Conservation (phyloP, 2,797 vertebrate genomes). For the Apogon hyalosoma region DNA sequence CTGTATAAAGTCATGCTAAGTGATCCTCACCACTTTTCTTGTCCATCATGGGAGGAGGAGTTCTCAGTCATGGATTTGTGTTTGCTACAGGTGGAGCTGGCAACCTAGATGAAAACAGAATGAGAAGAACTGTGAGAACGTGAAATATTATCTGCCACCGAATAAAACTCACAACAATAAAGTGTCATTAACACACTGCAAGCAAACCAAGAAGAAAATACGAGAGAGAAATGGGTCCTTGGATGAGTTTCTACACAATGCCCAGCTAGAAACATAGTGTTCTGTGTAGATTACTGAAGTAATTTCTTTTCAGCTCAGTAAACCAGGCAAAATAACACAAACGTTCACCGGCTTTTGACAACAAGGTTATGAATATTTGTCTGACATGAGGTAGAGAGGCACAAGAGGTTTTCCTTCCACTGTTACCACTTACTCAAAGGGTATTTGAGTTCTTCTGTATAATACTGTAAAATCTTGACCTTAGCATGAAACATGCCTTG, state of each 20-base stretch:
- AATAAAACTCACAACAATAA: constrained; percentile 6
- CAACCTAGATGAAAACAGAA: constrained; percentile 70
- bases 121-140: constrained; percentile 36
- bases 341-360: not conserved
- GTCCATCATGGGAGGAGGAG: constrained; percentile 84
- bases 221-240: not conserved
- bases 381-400: too few species aligned
- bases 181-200: not conserved
- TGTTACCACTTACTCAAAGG: too few species aligned
- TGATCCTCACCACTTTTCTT: constrained; percentile 86
- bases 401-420: too few species aligned
- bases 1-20: constrained; percentile 29
- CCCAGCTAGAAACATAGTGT: not conserved
- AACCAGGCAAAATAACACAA: constrained; percentile 1
- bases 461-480: too few species aligned
- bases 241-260: constrained; percentile 1
- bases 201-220: not conserved
- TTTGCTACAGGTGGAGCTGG: constrained; percentile 70
- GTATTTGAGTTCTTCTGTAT: too few species aligned
- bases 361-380: too few species aligned
- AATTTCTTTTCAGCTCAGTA: constrained; percentile 2
- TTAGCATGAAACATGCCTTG: too few species aligned
- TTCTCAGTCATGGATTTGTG: constrained; percentile 83
- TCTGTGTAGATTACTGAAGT: not conserved
- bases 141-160: constrained; percentile 19